These are phyloP conservation scores for Amazona ochrocephala DNA, from an alignment of 2,797 vertebrate species.

Conservation along the genomic window DNA sequence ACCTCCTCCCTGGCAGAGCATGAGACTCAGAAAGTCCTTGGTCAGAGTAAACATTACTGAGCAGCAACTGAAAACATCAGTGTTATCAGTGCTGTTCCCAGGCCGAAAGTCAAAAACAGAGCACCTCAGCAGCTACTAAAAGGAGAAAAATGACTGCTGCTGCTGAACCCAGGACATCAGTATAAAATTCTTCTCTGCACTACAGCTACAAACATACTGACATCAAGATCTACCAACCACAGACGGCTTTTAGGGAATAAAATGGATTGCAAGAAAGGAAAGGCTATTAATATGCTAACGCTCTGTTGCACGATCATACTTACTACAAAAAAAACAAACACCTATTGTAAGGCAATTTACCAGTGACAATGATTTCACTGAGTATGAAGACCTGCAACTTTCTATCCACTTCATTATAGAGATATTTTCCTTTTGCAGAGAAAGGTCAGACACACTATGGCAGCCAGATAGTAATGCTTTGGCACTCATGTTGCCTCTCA, in stretches of 20 bases:
- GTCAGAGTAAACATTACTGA: too few relatives aligned
- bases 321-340: background rate
- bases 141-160: background rate
- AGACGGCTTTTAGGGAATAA: background rate
- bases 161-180: background rate
- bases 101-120: background rate
- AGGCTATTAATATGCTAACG: background rate
- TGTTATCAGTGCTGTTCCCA: too few relatives aligned
- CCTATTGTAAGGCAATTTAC: background rate
- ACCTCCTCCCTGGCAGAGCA: too few relatives aligned
- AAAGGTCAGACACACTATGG: background rate
- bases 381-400: background rate
- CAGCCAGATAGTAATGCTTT: background rate
- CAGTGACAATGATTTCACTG: background rate
- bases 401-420: background rate
- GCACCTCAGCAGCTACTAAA: background rate
- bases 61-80: too few relatives aligned
- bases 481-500: background rate
- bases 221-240: background rate
- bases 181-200: background rate
- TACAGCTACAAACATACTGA: background rate
- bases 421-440: background rate
- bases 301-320: background rate
- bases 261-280: slow-evolving; percentile 16
- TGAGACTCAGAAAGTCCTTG: too few relatives aligned